phyloP scores from a whole-genome alignment of 2,113 vertebrate species.

The Solenodon paradoxus region DNA sequence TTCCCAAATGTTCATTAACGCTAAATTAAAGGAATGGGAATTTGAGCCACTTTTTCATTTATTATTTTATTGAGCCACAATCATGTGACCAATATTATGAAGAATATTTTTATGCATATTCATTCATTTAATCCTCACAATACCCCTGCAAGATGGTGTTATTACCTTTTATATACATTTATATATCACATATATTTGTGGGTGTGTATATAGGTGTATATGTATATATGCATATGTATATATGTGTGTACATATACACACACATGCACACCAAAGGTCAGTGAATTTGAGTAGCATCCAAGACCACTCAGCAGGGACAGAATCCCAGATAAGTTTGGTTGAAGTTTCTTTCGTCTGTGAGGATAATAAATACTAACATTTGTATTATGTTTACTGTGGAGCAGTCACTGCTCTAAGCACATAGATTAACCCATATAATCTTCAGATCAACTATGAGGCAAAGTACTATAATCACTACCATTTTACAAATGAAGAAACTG shows the following conservation, averaged over 20 bases:
- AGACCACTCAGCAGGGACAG: background rate
- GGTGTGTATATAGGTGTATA: no score
- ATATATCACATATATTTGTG: no score
- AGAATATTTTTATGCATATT: background rate
- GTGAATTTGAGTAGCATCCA: background rate
- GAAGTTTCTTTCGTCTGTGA: background rate
- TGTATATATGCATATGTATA: no score
- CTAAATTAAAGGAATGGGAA: background rate
- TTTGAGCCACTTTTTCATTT: no score
- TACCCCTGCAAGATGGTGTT: background rate
- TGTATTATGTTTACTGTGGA: background rate
- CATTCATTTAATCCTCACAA: background rate
- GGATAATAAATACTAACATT: background rate
- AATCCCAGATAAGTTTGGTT: background rate
- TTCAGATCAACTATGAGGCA: background rate
- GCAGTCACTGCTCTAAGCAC: background rate
- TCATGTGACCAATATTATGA: background rate
- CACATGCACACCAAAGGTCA: background rate
- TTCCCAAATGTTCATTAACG: background rate
- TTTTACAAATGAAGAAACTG: conserved; percentile 26
- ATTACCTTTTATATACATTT: background rate
- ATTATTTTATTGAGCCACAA: background rate
- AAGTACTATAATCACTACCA: background rate
- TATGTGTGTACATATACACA: no score
- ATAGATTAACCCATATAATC: background rate